Base-by-base conservation (phyloP, 2,888 invertebrate species). In the Herminia tarsipennalis region DNA sequence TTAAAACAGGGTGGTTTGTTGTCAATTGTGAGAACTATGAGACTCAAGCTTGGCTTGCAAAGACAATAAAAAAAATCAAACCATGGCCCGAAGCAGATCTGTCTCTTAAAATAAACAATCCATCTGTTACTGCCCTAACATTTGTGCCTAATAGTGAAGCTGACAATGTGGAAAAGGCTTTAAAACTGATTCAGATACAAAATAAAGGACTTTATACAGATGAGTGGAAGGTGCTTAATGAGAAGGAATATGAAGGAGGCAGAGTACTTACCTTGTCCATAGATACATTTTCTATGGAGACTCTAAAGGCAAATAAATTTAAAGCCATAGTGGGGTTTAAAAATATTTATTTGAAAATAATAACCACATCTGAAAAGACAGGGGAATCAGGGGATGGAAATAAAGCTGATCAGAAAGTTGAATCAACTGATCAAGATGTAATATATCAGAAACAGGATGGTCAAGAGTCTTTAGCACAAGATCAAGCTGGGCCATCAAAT, bases 71-170 rank as follows among this genome's bases (percentile, higher is more conserved):
- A 13, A 20, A 22, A 33, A 20, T 34, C 2, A 45, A 45, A 39
- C 45, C 42, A 2, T 42, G 42, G 42, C 42, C 35, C 12, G 29
- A 42, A 18, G 42, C 42, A n/a, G 12, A 42, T 17, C 29, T 42
- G 2, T 29, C n/a, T 9, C 8, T 12, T 16, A 12, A 22, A 17
- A 5, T 22, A 6, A 35, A 8, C 8, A 22, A 22, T 35, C 9
- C 3, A 10, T 12, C 16, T 22, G n/a, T 35, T 5, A 17, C 3
- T n/a, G 42, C 22, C 14, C 13, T 17, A 16, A 42, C 35, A 2
- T 42, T 22, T 34, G 10, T 41, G 5, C 41, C 41, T 8, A 8
- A 4, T 12, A 24, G 14, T 18, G 35, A 43, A 25, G 35, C 28
- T 12, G 34, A 34, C 17, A 27, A 12, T 21, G 14, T 41, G 18